Percentiles rank a stretch among this genome's conserved stretches.
Evolutionary conservation across 2,888 invertebrate species (phyloP).

Genomic region (Acrobasis suavella): DNA sequence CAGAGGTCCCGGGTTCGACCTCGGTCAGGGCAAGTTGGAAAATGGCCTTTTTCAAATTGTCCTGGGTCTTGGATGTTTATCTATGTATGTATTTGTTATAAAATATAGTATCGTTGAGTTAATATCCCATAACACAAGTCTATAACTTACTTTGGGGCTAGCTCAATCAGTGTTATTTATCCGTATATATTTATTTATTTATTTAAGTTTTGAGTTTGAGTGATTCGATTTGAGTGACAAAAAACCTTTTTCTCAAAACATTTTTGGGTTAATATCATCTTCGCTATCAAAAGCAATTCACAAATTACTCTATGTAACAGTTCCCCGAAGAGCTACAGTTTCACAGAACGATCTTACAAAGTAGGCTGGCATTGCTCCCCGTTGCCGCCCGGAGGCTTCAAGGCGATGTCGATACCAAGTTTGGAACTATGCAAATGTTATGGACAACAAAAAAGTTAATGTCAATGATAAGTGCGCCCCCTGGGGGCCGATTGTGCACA

Average conservation of each 20-base stretch:
- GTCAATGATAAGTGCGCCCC: constrained; percentile 78
- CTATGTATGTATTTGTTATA: too few species aligned
- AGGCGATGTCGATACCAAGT: constrained; percentile 66
- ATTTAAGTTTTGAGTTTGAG: too few species aligned
- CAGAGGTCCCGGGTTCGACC: too few species aligned
- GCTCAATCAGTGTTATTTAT: too few species aligned
- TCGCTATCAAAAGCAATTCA: constrained; percentile 57
- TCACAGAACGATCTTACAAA: constrained; percentile 77
- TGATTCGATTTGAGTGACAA: not conserved
- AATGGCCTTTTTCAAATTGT: too few species aligned
- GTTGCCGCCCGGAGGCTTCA: constrained; percentile 64
- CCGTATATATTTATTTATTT: too few species aligned
- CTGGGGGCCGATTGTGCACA: constrained; percentile 65
- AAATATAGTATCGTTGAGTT: too few species aligned
- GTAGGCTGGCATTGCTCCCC: constrained; percentile 65
- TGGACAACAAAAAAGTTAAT: constrained; percentile 82
- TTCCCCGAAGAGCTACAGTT: constrained; percentile 63
- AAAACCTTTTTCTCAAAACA: not conserved
- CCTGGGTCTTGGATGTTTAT: too few species aligned
- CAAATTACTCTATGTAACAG: constrained; percentile 61
- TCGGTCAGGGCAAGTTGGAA: too few species aligned
- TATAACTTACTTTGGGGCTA: too few species aligned
- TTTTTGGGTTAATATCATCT: not conserved
- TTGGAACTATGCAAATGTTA: constrained; percentile 82
- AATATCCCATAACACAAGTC: too few species aligned